Conservation (phyloP, 2,797 vertebrate species). For the Sciurus vulgaris region DNA sequence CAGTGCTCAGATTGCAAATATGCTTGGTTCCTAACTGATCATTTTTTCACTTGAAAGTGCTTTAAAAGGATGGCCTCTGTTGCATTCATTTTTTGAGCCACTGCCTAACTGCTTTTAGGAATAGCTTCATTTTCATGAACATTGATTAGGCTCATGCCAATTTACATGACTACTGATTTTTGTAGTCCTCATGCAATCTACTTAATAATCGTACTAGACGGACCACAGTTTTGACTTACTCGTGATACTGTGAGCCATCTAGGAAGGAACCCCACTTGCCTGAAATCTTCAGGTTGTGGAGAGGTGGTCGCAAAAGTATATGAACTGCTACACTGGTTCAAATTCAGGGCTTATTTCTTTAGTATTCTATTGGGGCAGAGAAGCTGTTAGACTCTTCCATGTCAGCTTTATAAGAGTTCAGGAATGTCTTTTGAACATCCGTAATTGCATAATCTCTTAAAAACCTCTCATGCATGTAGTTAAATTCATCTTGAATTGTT, state of each 20-base stretch:
- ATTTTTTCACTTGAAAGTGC: conserved; percentile 42
- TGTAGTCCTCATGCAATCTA: not conserved
- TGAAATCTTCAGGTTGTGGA: not conserved
- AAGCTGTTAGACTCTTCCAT: not conserved
- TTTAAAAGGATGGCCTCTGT: not conserved
- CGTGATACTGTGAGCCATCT: not conserved
- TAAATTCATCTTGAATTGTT: conserved; percentile 40
- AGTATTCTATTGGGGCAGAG: not conserved
- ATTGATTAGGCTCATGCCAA: not conserved
- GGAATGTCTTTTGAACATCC: not conserved
- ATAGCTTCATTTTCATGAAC: conserved; percentile 19
- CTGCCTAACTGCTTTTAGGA: not conserved
- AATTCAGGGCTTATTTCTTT: not conserved
- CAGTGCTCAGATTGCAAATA: not conserved
- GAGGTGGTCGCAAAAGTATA: not conserved
- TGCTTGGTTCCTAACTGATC: not conserved
- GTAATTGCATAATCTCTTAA: not conserved
- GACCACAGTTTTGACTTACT: not conserved
- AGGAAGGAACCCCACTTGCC: conserved; percentile 47
- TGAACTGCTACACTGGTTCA: not conserved
- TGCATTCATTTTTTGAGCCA: conserved; percentile 43
- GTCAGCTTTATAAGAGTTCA: not conserved
- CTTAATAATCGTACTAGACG: not conserved
- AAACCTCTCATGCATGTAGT: not conserved
- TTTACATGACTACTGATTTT: not conserved